These are phyloP conservation scores for Poecilus cupreus DNA, from an alignment of 2,888 invertebrate genomes.

Conservation along the genomic window DNA sequence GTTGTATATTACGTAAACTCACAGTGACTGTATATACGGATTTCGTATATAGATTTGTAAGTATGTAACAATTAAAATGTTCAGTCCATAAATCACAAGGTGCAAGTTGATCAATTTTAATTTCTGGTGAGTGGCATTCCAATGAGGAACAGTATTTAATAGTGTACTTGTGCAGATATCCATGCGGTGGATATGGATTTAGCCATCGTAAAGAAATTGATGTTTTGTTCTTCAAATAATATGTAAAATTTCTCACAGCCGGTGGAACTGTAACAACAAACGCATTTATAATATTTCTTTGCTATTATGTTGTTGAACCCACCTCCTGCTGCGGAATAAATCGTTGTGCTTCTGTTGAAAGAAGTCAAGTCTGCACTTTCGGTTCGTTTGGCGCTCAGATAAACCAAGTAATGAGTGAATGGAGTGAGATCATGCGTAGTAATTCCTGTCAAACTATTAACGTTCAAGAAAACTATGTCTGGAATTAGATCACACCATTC, in stretches of 20 bases:
- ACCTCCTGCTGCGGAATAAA: conserved; percentile 8
- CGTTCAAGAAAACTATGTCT: background rate
- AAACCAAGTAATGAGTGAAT: conserved; percentile 22
- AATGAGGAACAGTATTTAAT: background rate
- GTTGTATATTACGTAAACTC: background rate
- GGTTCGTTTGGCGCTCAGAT: conserved; percentile 11
- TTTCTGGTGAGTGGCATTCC: background rate
- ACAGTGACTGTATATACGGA: background rate
- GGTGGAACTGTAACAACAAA: conserved; percentile 43
- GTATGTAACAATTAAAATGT: background rate
- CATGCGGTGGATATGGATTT: conserved; percentile 56
- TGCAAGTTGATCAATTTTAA: background rate
- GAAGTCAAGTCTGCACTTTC: background rate
- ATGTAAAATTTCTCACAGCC: conserved; percentile 33
- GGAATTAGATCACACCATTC: conserved; percentile 12
- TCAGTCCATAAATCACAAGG: conserved; percentile 39
- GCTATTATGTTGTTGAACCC: background rate
- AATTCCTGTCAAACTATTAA: background rate
- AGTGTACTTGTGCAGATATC: conserved; percentile 31
- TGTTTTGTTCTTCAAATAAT: conserved; percentile 27
- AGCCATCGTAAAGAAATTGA: conserved; percentile 52
- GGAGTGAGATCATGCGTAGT: background rate
- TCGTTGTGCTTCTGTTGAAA: background rate
- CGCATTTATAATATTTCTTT: background rate
- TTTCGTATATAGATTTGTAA: background rate